Evolutionary conservation across 2,797 vertebrate genomes (phyloP), one percentile per base, ranked within the genome.

Genomic region (Harpagifer antarcticus): DNA sequence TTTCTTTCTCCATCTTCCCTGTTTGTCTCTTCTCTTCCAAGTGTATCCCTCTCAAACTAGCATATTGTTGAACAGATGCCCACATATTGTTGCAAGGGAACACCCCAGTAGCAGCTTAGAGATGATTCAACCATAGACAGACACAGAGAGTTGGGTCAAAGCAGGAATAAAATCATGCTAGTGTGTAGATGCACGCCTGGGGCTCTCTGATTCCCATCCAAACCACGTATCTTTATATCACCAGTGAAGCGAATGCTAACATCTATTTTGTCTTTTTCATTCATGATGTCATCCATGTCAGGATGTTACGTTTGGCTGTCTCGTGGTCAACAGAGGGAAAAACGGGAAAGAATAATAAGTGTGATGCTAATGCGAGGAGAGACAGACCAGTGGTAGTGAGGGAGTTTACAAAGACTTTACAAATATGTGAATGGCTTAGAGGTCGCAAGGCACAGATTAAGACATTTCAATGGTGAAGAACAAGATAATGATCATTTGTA

Each of bases 41-140:
- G 77, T 74, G 66, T 71, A 77, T 82, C 69, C 72, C 81, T 88
- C 76, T 83, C 66, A 77, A 79, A 85, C 72, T 52, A 83, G 68
- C 89, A 87, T 86, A 83, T 84, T 91, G 82, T 79, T 74, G 79
- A 87, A 85, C 88, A 91, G 89, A 89, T 87, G 85, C 85, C 81
- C 78, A 83, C 79, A 80, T 85, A 84, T 80, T 77, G 72, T 82
- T 85, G 77, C 61, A 77, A 74, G 79, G 78, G 82, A 88, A 83
- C 76, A 79, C 76, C 84, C 78, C 78, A 78, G 82, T 80, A 82
- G 85, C 78, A 66, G 80, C 81, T 75, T 58, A 78, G 76, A 82
- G 75, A 85, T 77, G 85, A 90, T 88, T 91, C 82, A 82, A 77
- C 52, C 76, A 50, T 19, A 84, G 60, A 62, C 78, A 85, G 78